These are phyloP conservation scores for Nephrotoma appendiculata DNA, from an alignment of 2,888 invertebrate genomes.

Conservation along the genomic window DNA sequence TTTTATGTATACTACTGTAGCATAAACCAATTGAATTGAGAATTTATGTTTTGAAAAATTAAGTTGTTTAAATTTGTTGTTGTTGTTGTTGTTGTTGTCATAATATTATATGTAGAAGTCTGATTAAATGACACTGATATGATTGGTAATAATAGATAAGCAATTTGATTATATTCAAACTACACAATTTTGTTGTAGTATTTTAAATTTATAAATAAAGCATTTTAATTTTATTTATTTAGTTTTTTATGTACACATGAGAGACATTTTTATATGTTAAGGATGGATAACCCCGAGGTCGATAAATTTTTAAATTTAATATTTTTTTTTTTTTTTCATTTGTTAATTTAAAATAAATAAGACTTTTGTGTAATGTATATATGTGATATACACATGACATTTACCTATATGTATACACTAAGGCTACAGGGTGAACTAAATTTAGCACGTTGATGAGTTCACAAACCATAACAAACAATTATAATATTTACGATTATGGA, in stretches of 20 bases:
- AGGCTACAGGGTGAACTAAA: not conserved
- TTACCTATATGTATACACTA: not conserved
- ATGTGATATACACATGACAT: not conserved
- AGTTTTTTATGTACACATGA: not conserved
- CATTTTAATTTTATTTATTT: not conserved
- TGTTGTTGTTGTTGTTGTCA: not conserved
- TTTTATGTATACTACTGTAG: not conserved
- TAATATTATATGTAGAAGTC: not conserved
- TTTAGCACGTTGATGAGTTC: not conserved
- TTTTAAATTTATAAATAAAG: not conserved
- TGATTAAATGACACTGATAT: not conserved
- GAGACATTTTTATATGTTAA: not conserved
- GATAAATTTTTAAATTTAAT: not conserved
- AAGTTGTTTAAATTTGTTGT: not conserved
- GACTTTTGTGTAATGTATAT: not conserved
- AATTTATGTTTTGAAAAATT: not conserved
- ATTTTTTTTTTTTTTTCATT: not conserved
- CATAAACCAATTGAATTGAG: not conserved
- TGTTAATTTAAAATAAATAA: not conserved
- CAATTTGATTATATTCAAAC: not conserved
- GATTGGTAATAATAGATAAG: not conserved
- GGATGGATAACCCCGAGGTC: not conserved
- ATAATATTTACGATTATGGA: not conserved
- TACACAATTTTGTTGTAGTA: not conserved
- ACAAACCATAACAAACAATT: not conserved